Conservation (phyloP, 2,113 vertebrate genomes). For the Peucedramus taeniatus region DNA sequence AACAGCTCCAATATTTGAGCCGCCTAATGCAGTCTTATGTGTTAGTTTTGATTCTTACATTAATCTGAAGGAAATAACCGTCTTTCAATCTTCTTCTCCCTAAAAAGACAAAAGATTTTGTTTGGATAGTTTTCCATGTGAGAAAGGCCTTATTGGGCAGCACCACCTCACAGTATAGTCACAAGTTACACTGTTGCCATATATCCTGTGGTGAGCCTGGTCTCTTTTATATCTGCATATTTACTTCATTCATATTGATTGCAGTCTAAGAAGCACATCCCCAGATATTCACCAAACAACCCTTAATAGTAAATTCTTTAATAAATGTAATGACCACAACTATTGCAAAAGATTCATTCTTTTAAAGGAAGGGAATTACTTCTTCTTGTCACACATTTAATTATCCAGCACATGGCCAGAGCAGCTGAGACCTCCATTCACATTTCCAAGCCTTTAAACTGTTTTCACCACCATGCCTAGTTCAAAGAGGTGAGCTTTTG, state of each 20-base stretch:
- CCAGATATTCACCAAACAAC: not conserved
- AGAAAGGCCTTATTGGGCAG: not conserved
- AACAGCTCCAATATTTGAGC: not conserved
- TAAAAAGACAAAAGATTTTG: not conserved
- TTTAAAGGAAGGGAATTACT: not conserved
- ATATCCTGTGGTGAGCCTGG: not conserved
- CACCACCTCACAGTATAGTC: not conserved
- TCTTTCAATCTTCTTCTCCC: not conserved
- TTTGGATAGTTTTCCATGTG: not conserved
- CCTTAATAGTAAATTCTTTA: not conserved
- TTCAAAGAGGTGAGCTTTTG: not conserved
- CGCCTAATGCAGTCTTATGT: not conserved
- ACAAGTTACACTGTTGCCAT: not conserved
- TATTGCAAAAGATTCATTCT: not conserved
- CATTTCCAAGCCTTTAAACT: not conserved
- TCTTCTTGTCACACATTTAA: not conserved
- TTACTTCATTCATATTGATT: not conserved
- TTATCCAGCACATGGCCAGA: not conserved
- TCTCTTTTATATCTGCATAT: not conserved
- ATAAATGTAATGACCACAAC: not conserved
- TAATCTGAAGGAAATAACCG: not conserved
- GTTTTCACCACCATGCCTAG: not conserved
- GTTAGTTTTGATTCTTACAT: not conserved
- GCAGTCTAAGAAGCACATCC: not conserved
- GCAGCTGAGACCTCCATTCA: not conserved